Base-by-base conservation (phyloP, 1,140 invertebrate genomes). In the Trigoniulus corallinus region DNA sequence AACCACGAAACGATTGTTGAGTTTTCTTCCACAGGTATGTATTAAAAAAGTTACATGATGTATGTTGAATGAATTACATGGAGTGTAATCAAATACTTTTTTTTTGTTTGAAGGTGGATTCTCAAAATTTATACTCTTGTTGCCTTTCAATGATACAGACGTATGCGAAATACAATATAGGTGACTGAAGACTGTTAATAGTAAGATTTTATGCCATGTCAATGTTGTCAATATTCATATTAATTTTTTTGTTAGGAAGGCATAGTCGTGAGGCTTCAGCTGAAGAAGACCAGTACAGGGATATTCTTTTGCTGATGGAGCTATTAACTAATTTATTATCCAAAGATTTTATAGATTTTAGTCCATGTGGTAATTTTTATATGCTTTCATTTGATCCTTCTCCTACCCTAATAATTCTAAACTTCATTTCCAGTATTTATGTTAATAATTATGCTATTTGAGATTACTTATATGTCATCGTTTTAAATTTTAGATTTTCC, bases 261-360 rank as follows among this genome's bases (percentile, higher is more conserved):
- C 18, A 50, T 23, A 74, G 69, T 3, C 56, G 64, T 3, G 76
- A 80, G 53, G 56, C 67, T 15, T 59, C 59, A 13, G 74, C 74
- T 7, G 82, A 85, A 59, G 74, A 76, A 56, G 81, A 84, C 48
- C 73, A 75, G 24, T 85, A 75, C 61, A 72, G 78, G 58, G 82
- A 85, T 64, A 72, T 87, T 52, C 62, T 78, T 21, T 58, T 82
- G 20, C 64, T 86, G 1, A 75, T 86, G 70, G 75, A 84, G 58
- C 61, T 86, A 34, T 62, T 85, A 1, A 80, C 74, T 1, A 78
- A 79, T 62, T 63, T 85, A 13, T 65, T 84, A 24, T 76, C 74
- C 2, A 82, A 80, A 66, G 79, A 82, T 62, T 76, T 81, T 57
- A 71, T 82, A 45, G 74, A 80, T 63, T 71, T 81, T 41, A 67